Conservation (phyloP, 2,888 invertebrate species). For the Xestia sexstrigata region DNA sequence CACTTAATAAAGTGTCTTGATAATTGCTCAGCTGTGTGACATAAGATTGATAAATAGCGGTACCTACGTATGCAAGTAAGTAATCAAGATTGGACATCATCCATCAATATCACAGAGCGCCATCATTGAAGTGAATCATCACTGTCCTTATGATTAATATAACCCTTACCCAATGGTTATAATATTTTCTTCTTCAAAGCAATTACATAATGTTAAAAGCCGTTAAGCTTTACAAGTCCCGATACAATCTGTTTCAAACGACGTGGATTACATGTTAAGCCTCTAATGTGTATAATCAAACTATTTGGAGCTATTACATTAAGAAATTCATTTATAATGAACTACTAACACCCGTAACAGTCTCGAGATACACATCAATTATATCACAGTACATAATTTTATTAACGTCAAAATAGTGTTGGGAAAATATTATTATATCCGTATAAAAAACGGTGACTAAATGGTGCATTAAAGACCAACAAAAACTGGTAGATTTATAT, state of each 20-base stretch:
- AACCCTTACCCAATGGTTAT: conserved; percentile 48
- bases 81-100: conserved; percentile 53
- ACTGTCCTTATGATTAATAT: conserved; percentile 59
- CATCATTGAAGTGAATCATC: conserved; percentile 59
- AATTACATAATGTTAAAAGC: conserved; percentile 54
- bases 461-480: conserved; percentile 49
- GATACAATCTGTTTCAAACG: conserved; percentile 57
- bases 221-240: conserved; percentile 52
- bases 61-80: conserved; percentile 26
- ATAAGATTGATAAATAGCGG: conserved; percentile 54
- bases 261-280: conserved; percentile 58
- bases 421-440: conserved; percentile 46
- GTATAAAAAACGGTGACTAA: conserved; percentile 49
- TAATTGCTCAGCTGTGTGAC: conserved; percentile 45
- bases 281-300: conserved; percentile 61
- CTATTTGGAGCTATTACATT: conserved; percentile 59
- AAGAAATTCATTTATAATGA: conserved; percentile 62
- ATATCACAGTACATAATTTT: conserved; percentile 61
- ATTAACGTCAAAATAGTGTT: conserved; percentile 47
- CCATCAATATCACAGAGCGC: conserved; percentile 51
- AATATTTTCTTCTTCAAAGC: conserved; percentile 44
- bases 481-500: conserved; percentile 60
- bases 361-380: conserved; percentile 62
- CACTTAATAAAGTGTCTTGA: conserved; percentile 37
- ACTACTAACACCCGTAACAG: conserved; percentile 59